These are phyloP conservation scores for Penaeus chinensis DNA, from an alignment of 1,140 invertebrate species.

Conservation along the genomic window DNA sequence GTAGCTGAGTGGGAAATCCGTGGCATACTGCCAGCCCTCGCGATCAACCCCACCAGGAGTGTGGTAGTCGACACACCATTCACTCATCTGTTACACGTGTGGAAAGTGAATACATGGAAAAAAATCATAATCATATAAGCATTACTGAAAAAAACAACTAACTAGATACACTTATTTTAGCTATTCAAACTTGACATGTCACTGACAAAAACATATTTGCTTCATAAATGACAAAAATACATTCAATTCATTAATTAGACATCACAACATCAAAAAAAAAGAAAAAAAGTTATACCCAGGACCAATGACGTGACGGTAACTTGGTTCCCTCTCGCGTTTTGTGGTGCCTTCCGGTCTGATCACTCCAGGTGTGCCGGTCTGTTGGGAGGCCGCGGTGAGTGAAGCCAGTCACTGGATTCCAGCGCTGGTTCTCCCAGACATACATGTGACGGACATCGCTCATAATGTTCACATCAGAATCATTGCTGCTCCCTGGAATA, in stretches of 20 bases:
- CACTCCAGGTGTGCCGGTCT: slow-evolving; percentile 84
- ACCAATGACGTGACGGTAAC: slow-evolving; percentile 86
- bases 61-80: slow-evolving; percentile 91
- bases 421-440: slow-evolving; percentile 93
- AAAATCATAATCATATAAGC: too few species aligned
- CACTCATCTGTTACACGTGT: slow-evolving; percentile 75
- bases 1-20: slow-evolving; percentile 88
- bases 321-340: slow-evolving; percentile 86
- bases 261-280: too few species aligned
- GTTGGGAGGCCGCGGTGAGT: slow-evolving; percentile 86
- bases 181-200: too few species aligned
- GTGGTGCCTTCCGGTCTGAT: slow-evolving; percentile 83
- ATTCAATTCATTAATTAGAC: too few species aligned
- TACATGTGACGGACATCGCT: slow-evolving; percentile 85
- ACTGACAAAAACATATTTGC: too few species aligned
- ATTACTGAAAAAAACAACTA: not conserved
- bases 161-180: too few species aligned
- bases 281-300: slow-evolving; percentile 73
- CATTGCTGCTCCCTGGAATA: slow-evolving; percentile 74
- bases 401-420: slow-evolving; percentile 91
- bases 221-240: too few species aligned
- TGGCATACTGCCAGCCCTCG: slow-evolving; percentile 94
- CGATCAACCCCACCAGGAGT: slow-evolving; percentile 88
- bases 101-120: not conserved
- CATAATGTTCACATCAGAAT: slow-evolving; percentile 81